Evolutionary conservation across 2,113 vertebrate genomes (phyloP).

Genomic region (Microtus ochrogaster): DNA sequence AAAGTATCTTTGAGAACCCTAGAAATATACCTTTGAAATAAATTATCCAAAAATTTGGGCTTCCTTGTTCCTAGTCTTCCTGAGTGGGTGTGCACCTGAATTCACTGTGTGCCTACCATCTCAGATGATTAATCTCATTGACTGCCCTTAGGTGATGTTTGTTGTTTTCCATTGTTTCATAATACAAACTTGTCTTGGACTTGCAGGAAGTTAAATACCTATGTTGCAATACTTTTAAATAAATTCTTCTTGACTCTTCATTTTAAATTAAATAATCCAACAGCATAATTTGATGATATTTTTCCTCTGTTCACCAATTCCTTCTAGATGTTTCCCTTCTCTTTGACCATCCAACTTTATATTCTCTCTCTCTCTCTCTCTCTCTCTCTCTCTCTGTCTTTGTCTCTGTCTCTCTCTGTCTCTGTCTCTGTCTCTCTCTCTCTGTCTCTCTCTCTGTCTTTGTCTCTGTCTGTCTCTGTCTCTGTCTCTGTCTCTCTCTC

Average conservation of each 20-base stretch:
- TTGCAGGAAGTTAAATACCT: background rate
- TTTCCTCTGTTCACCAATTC: background rate
- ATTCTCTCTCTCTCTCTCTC: background rate
- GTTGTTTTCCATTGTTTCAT: background rate
- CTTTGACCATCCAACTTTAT: background rate
- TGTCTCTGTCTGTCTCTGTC: background rate
- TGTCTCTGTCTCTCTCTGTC: background rate
- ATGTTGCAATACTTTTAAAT: background rate
- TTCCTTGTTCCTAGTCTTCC: background rate
- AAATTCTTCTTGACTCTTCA: background rate
- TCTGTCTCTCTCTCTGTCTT: background rate
- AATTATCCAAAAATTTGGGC: background rate
- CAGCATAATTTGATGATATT: background rate
- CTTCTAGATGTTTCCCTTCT: background rate
- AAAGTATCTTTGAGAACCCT: background rate
- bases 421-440: background rate
- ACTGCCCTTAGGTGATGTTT: fast-evolving
- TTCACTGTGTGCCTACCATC: background rate
- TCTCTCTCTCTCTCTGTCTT: background rate
- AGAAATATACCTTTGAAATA: background rate
- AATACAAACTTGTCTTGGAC: background rate
- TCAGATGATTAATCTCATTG: background rate
- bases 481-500: background rate
- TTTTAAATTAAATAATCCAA: background rate
- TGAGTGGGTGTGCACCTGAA: background rate